Conservation (phyloP, 2,888 invertebrate genomes). For the Nymphalis c-album region DNA sequence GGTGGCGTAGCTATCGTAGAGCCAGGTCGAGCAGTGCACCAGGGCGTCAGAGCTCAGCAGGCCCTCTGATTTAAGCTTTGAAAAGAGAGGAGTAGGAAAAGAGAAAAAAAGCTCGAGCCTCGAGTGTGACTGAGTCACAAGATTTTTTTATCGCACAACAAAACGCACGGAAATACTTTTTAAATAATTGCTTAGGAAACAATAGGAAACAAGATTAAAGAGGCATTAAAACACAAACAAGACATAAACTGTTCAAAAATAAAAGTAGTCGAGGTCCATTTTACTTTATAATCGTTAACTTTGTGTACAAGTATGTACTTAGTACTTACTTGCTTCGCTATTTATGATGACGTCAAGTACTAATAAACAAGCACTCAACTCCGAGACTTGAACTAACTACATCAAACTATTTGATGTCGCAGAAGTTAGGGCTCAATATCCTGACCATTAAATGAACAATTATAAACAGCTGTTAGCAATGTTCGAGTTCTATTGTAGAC, state of each 20-base stretch:
- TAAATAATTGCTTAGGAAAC: too few relatives aligned
- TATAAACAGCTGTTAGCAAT: slow-evolving; percentile 31
- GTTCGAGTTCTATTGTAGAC: slow-evolving; percentile 15
- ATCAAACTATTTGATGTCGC: slow-evolving; percentile 31
- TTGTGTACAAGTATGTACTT: neutral
- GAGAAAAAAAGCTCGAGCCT: too few relatives aligned
- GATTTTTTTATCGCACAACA: too few relatives aligned
- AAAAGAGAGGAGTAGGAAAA: too few relatives aligned
- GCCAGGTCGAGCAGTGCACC: too few relatives aligned
- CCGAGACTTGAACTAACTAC: slow-evolving; percentile 20
- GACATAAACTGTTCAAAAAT: neutral
- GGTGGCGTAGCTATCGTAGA: too few relatives aligned
- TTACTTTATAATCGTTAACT: neutral
- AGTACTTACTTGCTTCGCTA: neutral
- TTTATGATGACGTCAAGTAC: slow-evolving; percentile 22
- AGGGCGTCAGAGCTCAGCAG: too few relatives aligned
- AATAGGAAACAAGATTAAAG: too few relatives aligned
- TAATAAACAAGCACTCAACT: slow-evolving; percentile 16
- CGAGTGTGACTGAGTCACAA: too few relatives aligned
- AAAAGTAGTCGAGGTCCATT: neutral
- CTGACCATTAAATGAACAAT: slow-evolving; percentile 34
- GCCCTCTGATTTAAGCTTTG: too few relatives aligned
- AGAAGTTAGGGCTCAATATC: slow-evolving; percentile 30
- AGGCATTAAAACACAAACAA: too few relatives aligned
- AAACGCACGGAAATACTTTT: too few relatives aligned